Percentiles rank a stretch among this genome's conserved stretches.
These are phyloP conservation scores for Trematomus bernacchii DNA, from an alignment of 2,797 vertebrate species.

Conservation along the genomic window DNA sequence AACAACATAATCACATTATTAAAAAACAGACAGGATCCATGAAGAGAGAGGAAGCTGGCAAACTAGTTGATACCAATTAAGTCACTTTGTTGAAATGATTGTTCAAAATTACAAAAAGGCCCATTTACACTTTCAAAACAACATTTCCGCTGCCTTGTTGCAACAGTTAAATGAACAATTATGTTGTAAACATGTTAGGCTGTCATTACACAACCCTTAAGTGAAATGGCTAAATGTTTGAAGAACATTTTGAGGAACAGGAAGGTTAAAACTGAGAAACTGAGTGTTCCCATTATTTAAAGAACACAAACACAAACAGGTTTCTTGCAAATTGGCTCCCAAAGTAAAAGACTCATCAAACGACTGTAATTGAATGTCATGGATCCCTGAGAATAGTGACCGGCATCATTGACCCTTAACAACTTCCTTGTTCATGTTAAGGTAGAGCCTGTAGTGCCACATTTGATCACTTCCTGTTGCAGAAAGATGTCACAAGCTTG, in stretches of 20 bases:
- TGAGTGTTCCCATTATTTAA: background rate
- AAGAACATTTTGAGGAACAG: slow-evolving; percentile 6
- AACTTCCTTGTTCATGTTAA: slow-evolving; percentile 45
- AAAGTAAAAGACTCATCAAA: background rate
- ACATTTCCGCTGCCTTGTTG: slow-evolving; percentile 8
- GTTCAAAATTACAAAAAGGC: background rate
- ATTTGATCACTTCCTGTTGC: slow-evolving; percentile 43
- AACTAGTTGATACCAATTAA: background rate
- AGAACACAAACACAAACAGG: background rate
- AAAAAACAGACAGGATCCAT: background rate
- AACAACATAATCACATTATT: background rate
- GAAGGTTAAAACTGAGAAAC: background rate
- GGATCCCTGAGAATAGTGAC: slow-evolving; percentile 2
- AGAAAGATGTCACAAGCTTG: slow-evolving; percentile 22
- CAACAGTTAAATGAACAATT: slow-evolving; percentile 11
- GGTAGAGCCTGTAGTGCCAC: background rate
- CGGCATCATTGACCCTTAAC: slow-evolving; percentile 36
- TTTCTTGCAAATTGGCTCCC: background rate
- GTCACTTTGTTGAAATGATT: background rate
- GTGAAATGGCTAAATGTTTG: background rate
- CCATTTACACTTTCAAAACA: slow-evolving; percentile 14
- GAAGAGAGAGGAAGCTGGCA: background rate
- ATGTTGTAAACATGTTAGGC: slow-evolving; percentile 28
- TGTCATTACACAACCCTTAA: slow-evolving; percentile 14
- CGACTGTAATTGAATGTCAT: background rate